A percentile compares a stretch with the other conserved stretches of the same genome.
phyloP scores from a whole-genome alignment of 2,113 vertebrate species.

The Xenotilapia longispinis region DNA sequence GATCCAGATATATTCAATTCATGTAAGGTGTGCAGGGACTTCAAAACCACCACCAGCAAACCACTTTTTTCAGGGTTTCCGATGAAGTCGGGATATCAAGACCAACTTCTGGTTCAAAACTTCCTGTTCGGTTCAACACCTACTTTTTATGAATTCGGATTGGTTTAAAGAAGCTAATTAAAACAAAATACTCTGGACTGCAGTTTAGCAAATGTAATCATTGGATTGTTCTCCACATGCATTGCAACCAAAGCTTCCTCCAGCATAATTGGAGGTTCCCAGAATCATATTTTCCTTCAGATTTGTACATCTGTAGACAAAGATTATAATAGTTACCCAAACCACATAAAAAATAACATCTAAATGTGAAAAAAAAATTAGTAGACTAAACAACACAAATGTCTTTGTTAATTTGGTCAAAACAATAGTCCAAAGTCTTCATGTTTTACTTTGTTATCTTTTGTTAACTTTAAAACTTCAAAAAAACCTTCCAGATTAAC shows the following conservation, averaged over 20 bases:
- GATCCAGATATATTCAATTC: not conserved
- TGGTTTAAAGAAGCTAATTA: not conserved
- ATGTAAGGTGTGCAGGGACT: not conserved
- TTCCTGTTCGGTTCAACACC: rapidly evolving
- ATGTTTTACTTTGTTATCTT: not conserved
- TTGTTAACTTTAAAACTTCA: not conserved
- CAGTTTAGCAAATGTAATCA: not conserved
- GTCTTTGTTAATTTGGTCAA: not conserved
- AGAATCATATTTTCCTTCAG: not conserved
- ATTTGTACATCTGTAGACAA: not conserved
- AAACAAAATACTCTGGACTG: not conserved
- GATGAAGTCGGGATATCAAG: not conserved
- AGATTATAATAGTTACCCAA: not conserved
- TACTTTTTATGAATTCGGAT: not conserved
- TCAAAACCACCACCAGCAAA: not conserved
- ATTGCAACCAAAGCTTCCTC: not conserved
- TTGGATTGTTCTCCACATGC: not conserved
- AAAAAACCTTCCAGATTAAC: not conserved
- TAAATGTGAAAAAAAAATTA: not conserved
- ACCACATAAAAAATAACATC: not conserved
- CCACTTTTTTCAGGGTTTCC: not conserved
- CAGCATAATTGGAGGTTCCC: rapidly evolving
- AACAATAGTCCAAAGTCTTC: not conserved
- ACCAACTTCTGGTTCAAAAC: not conserved
- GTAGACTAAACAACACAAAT: not conserved